phyloP scores from a whole-genome alignment of 2,888 invertebrate genomes.

The Xylota sylvarum region DNA sequence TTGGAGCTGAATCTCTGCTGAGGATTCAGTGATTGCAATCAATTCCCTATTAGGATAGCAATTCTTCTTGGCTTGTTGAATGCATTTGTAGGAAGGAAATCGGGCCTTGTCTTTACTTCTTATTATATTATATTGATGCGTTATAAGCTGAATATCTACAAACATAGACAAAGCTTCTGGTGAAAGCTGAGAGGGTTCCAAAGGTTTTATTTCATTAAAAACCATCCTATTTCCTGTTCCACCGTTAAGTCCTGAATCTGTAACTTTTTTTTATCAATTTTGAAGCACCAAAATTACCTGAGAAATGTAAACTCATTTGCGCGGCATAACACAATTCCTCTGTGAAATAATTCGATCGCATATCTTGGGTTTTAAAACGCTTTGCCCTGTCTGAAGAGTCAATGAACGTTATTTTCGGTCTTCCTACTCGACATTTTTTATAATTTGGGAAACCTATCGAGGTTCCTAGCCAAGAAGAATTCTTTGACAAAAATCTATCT shows the following conservation, averaged over 20 bases:
- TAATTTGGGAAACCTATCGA: constrained; percentile 19
- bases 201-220: constrained; percentile 1
- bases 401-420: not conserved
- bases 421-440: not conserved
- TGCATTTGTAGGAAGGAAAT: constrained; percentile 14
- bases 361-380: constrained; percentile 10
- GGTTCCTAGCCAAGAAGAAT: constrained; percentile 1
- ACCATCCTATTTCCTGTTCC: not conserved
- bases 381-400: constrained; percentile 1
- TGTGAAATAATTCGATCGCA: constrained; percentile 2
- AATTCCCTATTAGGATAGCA: constrained; percentile 5
- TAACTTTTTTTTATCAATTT: constrained; percentile 6
- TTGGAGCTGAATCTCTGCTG: constrained; percentile 4
- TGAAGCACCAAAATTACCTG: constrained; percentile 12
- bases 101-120: not conserved
- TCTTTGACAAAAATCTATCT: constrained; percentile 7
- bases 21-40: constrained; percentile 7
- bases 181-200: not conserved
- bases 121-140: constrained; percentile 9
- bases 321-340: constrained; percentile 7
- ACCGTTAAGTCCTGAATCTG: not conserved
- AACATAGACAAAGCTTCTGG: constrained; percentile 22
- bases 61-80: constrained; percentile 1
- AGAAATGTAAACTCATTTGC: constrained; percentile 9
- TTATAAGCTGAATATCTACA: constrained; percentile 16